Evolutionary conservation across 2,797 vertebrate species (phyloP).

Genomic region (Sebastes steindachneri): DNA sequence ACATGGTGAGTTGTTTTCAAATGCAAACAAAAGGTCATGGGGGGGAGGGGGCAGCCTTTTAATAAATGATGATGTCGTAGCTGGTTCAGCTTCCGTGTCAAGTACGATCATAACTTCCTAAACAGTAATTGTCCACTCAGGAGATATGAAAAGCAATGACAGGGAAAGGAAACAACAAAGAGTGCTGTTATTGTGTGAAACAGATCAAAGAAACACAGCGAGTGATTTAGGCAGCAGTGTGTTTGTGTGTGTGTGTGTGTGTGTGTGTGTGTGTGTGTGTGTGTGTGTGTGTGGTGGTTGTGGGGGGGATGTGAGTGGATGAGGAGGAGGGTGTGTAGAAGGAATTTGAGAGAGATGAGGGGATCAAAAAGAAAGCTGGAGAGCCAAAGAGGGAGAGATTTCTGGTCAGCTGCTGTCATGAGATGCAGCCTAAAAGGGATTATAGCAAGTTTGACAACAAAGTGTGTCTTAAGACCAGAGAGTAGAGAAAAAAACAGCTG

Average conservation of each 20-base stretch:
- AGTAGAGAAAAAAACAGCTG: background rate
- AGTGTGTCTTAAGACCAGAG: constrained; percentile 25
- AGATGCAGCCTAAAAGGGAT: constrained; percentile 44
- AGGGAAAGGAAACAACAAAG: constrained; percentile 4
- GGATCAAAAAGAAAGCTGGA: constrained; percentile 7
- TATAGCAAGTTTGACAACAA: constrained; percentile 56
- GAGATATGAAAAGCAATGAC: background rate
- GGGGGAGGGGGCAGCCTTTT: background rate
- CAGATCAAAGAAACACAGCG: background rate
- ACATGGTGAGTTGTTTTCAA: background rate
- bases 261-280: background rate
- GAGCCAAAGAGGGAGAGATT: constrained; percentile 1
- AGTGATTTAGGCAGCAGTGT: background rate
- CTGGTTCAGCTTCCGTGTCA: background rate
- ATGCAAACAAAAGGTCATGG: background rate
- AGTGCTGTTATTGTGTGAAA: background rate
- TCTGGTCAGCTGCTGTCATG: constrained; percentile 46
- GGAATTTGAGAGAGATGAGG: constrained; percentile 16
- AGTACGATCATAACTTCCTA: background rate
- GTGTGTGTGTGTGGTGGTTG: background rate
- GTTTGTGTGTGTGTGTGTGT: background rate
- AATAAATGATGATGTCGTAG: background rate
- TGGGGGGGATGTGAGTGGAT: background rate
- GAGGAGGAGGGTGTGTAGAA: background rate
- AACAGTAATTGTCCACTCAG: background rate